These are phyloP conservation scores for Bombylius major DNA, from an alignment of 2,888 invertebrate species.

Conservation along the genomic window DNA sequence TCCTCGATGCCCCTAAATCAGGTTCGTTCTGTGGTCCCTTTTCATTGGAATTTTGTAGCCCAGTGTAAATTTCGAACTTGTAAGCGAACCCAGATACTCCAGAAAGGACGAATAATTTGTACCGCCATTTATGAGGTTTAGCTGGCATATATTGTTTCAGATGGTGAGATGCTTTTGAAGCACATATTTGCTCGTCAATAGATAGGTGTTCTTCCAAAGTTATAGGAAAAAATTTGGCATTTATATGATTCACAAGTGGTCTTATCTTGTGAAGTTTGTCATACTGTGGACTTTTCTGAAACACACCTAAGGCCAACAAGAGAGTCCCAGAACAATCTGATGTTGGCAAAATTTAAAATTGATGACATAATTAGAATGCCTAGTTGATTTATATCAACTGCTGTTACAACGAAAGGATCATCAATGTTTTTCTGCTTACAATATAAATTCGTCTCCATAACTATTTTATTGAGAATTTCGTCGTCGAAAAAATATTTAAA, in stretches of 20 bases:
- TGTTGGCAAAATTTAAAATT: conserved; percentile 4
- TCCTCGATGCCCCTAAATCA: conserved; percentile 12
- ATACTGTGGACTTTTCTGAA: not conserved
- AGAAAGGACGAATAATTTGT: conserved; percentile 11
- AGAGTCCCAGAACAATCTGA: conserved; percentile 1
- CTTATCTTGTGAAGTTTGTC: not conserved
- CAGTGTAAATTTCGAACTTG: conserved; percentile 12
- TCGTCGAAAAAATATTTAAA: too few species aligned
- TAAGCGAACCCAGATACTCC: conserved; percentile 11
- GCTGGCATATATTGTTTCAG: conserved; percentile 15
- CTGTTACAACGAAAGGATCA: not conserved
- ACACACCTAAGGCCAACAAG: not conserved
- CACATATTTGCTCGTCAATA: not conserved
- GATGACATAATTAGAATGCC: conserved; percentile 3
- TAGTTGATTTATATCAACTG: conserved; percentile 5
- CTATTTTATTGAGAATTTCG: too few species aligned
- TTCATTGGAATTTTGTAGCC: conserved; percentile 9
- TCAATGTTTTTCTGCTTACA: not conserved
- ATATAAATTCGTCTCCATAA: not conserved
- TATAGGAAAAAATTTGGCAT: not conserved
- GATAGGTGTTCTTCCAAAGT: not conserved
- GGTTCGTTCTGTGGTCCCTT: conserved; percentile 12
- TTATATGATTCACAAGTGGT: not conserved
- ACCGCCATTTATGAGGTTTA: conserved; percentile 13
- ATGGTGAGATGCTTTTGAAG: not conserved